These are phyloP conservation scores for Epinephelus fuscoguttatus DNA, from an alignment of 2,113 vertebrate genomes.

Conservation along the genomic window DNA sequence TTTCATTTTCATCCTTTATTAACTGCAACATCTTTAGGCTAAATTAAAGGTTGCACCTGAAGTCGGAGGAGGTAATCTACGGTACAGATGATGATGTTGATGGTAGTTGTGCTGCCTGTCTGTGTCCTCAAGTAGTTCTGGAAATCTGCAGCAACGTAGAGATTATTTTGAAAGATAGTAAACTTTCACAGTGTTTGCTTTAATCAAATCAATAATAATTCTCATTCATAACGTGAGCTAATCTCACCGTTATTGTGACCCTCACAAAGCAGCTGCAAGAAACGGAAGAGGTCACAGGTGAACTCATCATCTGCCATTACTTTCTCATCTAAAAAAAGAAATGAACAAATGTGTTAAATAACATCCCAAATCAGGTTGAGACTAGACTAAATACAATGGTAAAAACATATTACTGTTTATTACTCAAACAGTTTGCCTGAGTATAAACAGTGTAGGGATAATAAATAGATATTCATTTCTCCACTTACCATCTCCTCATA, in stretches of 20 bases:
- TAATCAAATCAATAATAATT: not conserved
- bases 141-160: constrained; percentile 86
- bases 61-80: constrained; percentile 95
- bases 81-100: constrained; percentile 96
- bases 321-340: constrained; percentile 89
- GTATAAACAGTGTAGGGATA: constrained; percentile 4
- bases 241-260: constrained; percentile 94
- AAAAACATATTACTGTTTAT: not conserved
- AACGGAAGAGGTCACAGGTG: constrained; percentile 95
- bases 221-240: not conserved
- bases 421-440: constrained; percentile 26
- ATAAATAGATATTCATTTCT: constrained; percentile 13
- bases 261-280: constrained; percentile 95
- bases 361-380: not conserved
- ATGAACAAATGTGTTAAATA: constrained; percentile 6
- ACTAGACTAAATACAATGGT: not conserved
- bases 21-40: not conserved
- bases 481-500: constrained; percentile 54
- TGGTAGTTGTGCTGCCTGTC: constrained; percentile 94
- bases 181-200: not conserved
- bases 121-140: constrained; percentile 96
- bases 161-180: not conserved
- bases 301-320: constrained; percentile 97
- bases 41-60: constrained; percentile 83
- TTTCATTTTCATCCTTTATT: not conserved